Percentiles rank a stretch among this genome's conserved stretches.
phyloP scores from a whole-genome alignment of 2,797 vertebrate species.

The Forpus xanthops region DNA sequence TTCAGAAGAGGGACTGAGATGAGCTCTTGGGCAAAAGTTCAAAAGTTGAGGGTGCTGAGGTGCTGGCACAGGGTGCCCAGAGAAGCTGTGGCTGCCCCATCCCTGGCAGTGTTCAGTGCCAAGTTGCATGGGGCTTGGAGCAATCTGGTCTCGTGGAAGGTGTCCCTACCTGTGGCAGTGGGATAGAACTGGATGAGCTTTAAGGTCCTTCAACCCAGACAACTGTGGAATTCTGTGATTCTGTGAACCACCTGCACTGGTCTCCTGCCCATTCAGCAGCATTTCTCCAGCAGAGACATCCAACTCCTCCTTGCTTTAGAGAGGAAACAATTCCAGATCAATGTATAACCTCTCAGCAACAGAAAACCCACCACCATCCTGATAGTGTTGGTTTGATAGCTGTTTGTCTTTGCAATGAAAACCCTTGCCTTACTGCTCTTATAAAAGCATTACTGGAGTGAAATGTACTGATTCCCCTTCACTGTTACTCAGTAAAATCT shows the following conservation, averaged over 20 bases:
- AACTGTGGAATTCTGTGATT: not conserved
- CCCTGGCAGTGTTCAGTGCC: not conserved
- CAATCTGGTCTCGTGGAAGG: not conserved
- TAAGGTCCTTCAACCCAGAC: not conserved
- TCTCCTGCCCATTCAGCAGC: not conserved
- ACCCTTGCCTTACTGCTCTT: not conserved
- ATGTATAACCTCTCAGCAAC: not conserved
- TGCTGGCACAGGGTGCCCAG: no score
- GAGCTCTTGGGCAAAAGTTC: not conserved
- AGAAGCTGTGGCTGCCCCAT: not conserved
- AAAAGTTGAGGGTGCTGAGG: not conserved
- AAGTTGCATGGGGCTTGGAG: not conserved
- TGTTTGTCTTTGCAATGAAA: not conserved
- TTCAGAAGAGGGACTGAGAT: not conserved
- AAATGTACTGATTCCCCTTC: not conserved
- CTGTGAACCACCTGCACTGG: not conserved
- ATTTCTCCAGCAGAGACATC: not conserved
- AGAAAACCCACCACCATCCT: not conserved
- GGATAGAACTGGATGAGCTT: not conserved
- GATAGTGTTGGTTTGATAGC: fast-evolving
- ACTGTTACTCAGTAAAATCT: fast-evolving
- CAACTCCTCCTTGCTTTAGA: not conserved
- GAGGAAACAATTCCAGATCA: not conserved
- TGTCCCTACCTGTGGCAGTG: not conserved
- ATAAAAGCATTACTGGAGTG: not conserved